A percentile compares a stretch with the other conserved stretches of the same genome.
phyloP scores from a whole-genome alignment of 2,113 vertebrate genomes.

The Melanocharis versteri region DNA sequence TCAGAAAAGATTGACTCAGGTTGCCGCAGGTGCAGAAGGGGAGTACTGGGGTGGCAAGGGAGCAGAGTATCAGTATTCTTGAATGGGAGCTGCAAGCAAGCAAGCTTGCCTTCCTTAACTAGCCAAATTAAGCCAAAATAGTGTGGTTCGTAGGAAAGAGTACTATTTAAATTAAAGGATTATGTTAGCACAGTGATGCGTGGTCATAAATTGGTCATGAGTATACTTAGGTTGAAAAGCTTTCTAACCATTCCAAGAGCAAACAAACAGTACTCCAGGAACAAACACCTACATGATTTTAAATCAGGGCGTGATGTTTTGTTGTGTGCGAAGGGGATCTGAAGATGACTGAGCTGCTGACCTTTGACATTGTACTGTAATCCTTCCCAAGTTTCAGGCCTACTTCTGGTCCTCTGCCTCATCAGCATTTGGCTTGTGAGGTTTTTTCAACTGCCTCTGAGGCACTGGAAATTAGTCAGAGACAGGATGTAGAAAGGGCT shows the following conservation, averaged over 20 bases:
- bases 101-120: background rate
- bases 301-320: background rate
- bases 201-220: background rate
- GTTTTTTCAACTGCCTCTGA: background rate
- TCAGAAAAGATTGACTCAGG: slow-evolving; percentile 17
- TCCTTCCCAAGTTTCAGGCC: background rate
- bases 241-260: background rate
- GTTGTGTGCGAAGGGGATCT: background rate
- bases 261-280: background rate
- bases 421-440: background rate
- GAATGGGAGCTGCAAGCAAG: background rate
- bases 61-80: background rate
- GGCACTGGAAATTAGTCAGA: slow-evolving; percentile 39
- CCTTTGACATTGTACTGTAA: background rate
- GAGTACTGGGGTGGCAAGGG: background rate
- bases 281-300: background rate
- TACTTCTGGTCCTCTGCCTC: background rate
- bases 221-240: background rate
- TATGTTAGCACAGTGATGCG: background rate
- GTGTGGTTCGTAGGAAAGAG: background rate
- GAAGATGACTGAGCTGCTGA: background rate
- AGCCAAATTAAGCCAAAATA: background rate
- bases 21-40: background rate
- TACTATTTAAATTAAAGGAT: background rate
- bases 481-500: slow-evolving; percentile 34